A percentile compares a stretch with the other conserved stretches of the same genome.
Evolutionary conservation across 2,113 vertebrate species (phyloP).

Genomic region (Menura novaehollandiae): DNA sequence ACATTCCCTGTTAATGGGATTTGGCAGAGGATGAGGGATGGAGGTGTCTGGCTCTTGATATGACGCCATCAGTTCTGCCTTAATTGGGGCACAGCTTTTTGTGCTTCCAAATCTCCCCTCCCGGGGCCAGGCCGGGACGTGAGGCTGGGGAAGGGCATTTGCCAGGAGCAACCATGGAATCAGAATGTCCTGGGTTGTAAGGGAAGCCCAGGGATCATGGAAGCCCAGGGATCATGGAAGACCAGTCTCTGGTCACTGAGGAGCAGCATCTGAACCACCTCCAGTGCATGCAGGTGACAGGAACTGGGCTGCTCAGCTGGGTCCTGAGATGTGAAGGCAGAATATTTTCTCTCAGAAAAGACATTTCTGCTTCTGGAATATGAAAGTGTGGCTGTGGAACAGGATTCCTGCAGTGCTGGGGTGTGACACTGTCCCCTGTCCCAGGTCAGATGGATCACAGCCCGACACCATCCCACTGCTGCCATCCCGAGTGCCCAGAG

Average conservation of each 20-base stretch:
- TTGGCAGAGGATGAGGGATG: background rate
- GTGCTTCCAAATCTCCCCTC: background rate
- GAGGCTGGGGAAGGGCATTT: background rate
- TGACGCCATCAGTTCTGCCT: background rate
- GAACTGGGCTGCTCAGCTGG: fast-evolving
- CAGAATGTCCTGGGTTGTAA: background rate
- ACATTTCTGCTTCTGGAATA: background rate
- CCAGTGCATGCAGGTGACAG: fast-evolving
- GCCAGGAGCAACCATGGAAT: background rate
- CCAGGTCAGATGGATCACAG: background rate
- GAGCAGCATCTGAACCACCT: background rate
- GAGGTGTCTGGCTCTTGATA: background rate
- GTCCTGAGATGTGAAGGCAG: too few species aligned
- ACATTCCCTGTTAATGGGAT: background rate
- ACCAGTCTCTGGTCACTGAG: background rate
- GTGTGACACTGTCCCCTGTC: background rate
- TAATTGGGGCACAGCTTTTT: background rate
- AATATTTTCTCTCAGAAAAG: background rate
- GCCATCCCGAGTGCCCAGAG: fast-evolving
- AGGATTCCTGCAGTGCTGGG: fast-evolving
- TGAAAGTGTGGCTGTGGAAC: background rate
- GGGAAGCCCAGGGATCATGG: background rate
- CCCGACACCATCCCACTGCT: background rate
- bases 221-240: background rate
- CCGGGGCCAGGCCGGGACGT: background rate